phyloP scores from a whole-genome alignment of 64 coral and sea anemone genomes.

The Montipora cactus region DNA sequence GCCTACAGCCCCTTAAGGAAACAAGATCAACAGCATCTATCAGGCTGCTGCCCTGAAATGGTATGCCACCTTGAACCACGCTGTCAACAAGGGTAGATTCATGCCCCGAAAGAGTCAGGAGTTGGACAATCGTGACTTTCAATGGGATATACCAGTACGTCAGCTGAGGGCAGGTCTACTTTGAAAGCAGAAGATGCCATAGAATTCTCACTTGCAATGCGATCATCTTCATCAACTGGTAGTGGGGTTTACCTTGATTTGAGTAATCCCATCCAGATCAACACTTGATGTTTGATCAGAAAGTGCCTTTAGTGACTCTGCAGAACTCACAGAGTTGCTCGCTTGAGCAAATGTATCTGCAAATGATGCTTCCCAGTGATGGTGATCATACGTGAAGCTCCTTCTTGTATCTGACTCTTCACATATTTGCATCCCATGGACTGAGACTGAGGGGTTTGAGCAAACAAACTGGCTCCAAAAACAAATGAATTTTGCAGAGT shows the following conservation, averaged over 20 bases:
- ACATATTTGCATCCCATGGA: not conserved
- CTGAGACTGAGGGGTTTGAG: not conserved
- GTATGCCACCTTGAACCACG: not conserved
- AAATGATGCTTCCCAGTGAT: constrained; percentile 26
- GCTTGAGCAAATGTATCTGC: not conserved
- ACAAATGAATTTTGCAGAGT: too few species aligned
- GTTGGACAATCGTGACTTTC: not conserved
- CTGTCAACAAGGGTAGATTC: not conserved
- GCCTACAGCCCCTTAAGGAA: not conserved
- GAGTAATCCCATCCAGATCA: not conserved
- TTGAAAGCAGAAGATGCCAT: too few species aligned
- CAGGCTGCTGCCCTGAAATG: not conserved
- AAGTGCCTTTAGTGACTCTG: constrained; percentile 23
- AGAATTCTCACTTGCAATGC: too few species aligned
- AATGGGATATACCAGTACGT: not conserved
- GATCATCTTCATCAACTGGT: too few species aligned
- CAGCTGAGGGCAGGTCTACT: not conserved
- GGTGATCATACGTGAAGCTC: constrained; percentile 20
- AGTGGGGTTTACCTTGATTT: not conserved
- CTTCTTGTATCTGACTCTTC: constrained; percentile 11
- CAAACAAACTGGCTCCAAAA: too few species aligned
- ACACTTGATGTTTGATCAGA: not conserved
- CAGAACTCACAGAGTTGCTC: constrained; percentile 6
- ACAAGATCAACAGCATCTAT: not conserved
- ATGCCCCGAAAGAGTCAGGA: not conserved